Conservation (phyloP, 2,888 invertebrate genomes). For the Drosophila parthenogenetica region DNA sequence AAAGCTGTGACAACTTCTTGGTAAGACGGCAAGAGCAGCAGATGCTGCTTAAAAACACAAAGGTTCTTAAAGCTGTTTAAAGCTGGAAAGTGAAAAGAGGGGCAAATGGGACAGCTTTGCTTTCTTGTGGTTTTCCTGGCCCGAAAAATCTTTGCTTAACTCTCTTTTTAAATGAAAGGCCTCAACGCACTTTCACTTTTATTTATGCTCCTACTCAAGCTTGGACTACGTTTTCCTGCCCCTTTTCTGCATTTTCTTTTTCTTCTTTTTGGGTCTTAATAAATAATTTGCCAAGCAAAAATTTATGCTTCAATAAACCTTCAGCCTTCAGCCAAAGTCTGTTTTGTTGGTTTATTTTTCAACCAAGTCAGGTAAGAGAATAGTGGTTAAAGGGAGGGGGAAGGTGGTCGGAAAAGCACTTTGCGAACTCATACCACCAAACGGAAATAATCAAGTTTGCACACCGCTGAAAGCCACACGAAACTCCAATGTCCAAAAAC, state of each 20-base stretch:
- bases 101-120: conserved; percentile 11
- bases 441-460: conserved; percentile 75
- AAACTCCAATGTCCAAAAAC: conserved; percentile 62
- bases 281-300: conserved; percentile 74
- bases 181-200: conserved; percentile 46
- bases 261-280: conserved; percentile 60
- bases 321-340: conserved; percentile 35
- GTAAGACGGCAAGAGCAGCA: conserved; percentile 10
- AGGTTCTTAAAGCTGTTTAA: conserved; percentile 60
- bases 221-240: conserved; percentile 25
- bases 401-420: conserved; percentile 21
- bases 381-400: neutral
- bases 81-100: neutral
- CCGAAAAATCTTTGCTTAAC: conserved; percentile 38
- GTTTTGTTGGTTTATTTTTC: conserved; percentile 39
- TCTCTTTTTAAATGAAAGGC: conserved; percentile 47
- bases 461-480: conserved; percentile 70
- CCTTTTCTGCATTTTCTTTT: conserved; percentile 23
- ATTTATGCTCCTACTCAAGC: conserved; percentile 11
- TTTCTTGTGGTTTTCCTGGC: conserved; percentile 52
- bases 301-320: conserved; percentile 77
- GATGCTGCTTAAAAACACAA: conserved; percentile 31
- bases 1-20: conserved; percentile 33
- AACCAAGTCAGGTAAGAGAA: conserved; percentile 6
- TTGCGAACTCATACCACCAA: conserved; percentile 28